These are phyloP conservation scores for Schizopygopsis pylzovi DNA, from an alignment of 2,797 vertebrate genomes.

Conservation along the genomic window DNA sequence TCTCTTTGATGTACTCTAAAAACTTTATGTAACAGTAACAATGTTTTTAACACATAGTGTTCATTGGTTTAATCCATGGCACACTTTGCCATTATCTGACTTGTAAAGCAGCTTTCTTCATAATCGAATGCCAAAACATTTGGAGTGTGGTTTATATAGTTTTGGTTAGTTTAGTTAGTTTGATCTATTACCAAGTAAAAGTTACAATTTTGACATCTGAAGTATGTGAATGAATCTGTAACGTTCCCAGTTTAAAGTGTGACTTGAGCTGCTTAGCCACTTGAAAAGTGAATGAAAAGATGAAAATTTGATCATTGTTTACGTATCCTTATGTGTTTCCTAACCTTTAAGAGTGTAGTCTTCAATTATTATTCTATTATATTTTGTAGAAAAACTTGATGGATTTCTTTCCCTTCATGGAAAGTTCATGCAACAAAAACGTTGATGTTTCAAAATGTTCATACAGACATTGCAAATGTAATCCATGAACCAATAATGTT, in stretches of 20 bases:
- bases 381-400: too few species aligned
- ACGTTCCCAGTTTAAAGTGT: background rate
- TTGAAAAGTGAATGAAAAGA: background rate
- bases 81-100: constrained; percentile 26
- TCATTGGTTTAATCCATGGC: background rate
- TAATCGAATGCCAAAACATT: constrained; percentile 16
- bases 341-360: background rate
- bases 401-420: background rate
- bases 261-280: background rate
- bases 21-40: background rate
- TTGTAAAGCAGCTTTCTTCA: constrained; percentile 46
- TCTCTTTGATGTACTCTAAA: background rate
- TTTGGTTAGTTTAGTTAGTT: background rate
- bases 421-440: background rate
- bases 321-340: background rate
- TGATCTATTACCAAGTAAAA: background rate
- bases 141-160: background rate
- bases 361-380: background rate
- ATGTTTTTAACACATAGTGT: background rate
- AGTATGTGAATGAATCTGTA: background rate
- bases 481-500: background rate
- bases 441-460: background rate
- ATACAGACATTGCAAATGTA: background rate
- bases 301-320: background rate
- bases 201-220: background rate